A percentile compares a stretch with the other conserved stretches of the same genome.
phyloP scores from a whole-genome alignment of 2,888 invertebrate genomes.

The Hydropsyche betteni region DNA sequence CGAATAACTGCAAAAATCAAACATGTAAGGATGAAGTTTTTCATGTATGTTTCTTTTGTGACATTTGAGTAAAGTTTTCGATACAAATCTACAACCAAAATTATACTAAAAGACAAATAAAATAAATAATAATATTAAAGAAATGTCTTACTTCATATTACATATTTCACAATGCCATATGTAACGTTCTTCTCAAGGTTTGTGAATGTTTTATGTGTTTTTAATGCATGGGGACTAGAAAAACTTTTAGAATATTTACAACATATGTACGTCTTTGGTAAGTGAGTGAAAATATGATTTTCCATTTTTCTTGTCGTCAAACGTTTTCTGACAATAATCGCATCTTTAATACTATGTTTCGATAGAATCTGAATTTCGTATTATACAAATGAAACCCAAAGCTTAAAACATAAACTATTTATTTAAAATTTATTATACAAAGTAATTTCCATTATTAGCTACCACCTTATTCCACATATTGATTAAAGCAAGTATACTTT shows the following conservation, averaged over 20 bases:
- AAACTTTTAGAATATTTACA: conserved; percentile 55
- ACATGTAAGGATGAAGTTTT: conserved; percentile 52
- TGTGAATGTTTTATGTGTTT: conserved; percentile 54
- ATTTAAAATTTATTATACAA: too few relatives aligned
- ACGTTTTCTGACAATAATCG: conserved; percentile 54
- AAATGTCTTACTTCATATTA: conserved; percentile 45
- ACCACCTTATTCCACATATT: too few relatives aligned
- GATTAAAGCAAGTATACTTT: too few relatives aligned
- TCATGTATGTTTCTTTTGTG: conserved; percentile 55
- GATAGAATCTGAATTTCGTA: conserved; percentile 14
- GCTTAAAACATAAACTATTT: too few relatives aligned
- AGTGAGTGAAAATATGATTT: conserved; percentile 53
- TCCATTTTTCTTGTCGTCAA: conserved; percentile 53
- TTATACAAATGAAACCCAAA: too few relatives aligned
- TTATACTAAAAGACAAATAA: too few relatives aligned
- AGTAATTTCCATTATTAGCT: too few relatives aligned
- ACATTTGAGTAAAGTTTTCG: conserved; percentile 54
- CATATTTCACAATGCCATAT: conserved; percentile 54
- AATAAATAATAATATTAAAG: background rate
- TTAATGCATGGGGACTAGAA: conserved; percentile 53
- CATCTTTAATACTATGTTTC: conserved; percentile 51
- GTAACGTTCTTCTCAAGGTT: conserved; percentile 54
- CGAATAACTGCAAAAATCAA: conserved; percentile 48
- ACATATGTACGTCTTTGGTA: conserved; percentile 55
- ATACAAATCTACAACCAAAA: conserved; percentile 43